A percentile compares a stretch with the other conserved stretches of the same genome.
Evolutionary conservation across 2,888 invertebrate genomes (phyloP).

Genomic region (Phalera bucephala): DNA sequence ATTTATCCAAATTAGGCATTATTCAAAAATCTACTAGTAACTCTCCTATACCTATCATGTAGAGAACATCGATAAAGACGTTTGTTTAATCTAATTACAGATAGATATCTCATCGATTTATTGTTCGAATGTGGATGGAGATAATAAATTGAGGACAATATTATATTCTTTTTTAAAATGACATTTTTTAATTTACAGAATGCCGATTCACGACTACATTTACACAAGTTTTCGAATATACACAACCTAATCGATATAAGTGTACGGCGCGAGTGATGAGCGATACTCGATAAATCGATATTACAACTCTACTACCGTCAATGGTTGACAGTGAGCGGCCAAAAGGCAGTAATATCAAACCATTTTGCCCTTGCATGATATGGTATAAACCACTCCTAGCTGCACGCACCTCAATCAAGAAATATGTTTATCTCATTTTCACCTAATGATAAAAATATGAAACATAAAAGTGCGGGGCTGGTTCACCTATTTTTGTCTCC

Average conservation of each 20-base stretch:
- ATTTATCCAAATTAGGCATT: conserved; percentile 46
- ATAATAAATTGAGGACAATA: conserved; percentile 71
- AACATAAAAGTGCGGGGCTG: too few species aligned
- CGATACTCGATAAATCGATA: conserved; percentile 21
- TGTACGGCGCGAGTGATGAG: conserved; percentile 52
- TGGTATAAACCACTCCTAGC: too few species aligned
- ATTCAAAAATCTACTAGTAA: conserved; percentile 27
- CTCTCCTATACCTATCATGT: conserved; percentile 29
- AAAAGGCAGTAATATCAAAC: background rate
- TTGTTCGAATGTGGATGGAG: conserved; percentile 80
- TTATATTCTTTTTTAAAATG: conserved; percentile 47
- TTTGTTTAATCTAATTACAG: conserved; percentile 47
- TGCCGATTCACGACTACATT: conserved; percentile 56
- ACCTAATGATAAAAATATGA: too few species aligned
- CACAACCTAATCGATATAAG: conserved; percentile 67
- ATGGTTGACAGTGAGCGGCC: background rate
- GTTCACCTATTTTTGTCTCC: too few species aligned
- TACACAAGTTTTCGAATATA: conserved; percentile 52
- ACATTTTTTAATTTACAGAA: conserved; percentile 55
- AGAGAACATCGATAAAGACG: conserved; percentile 30
- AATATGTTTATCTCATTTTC: too few species aligned
- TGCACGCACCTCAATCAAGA: too few species aligned
- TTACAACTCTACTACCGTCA: conserved; percentile 9
- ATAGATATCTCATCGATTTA: conserved; percentile 54
- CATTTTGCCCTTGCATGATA: too few species aligned